Evolutionary conservation across 2,113 vertebrate genomes (phyloP), one percentile per base, ranked within the genome.

Genomic region (Hippoglossus stenolepis): DNA sequence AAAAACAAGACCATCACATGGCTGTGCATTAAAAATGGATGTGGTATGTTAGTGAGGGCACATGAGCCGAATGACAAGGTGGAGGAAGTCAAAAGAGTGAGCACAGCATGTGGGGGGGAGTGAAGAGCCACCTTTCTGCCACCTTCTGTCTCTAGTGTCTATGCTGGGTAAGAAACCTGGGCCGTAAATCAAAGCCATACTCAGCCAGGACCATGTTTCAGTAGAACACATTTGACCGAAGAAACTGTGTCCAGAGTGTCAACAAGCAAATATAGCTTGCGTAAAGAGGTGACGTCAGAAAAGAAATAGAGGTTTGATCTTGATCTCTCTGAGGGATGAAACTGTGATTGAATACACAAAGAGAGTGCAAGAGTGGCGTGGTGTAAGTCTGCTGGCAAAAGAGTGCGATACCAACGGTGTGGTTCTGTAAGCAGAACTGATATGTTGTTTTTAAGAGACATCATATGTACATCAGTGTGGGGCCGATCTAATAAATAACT

Each of bases 11-110:
- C 72, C 43, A 61, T 79, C 87, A 87, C 91, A 92, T 91, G 91
- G 89, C 68, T 79, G 75, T 53, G 83, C 77, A 90, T 92, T 90
- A 92, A 93, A 94, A 88, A 93, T 92, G 53, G 60, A 92, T 92
- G 80, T 61, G 59, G 63, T 38, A 87, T 71, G 85, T 85, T 85
- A 79, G 74, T 49, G 72, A 73, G 67, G 78, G 82, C 74, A 89
- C 81, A 84, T 85, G 85, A 91, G 90, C 80, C 26, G 72, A 86
- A 85, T 82, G 80, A 90, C 86, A 87, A 89, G 85, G 83, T 80
- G 66, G 3, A 54, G 18, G 58, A 54, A 83, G 68, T 24, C 31
- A 65, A 74, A 81, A 75, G 54, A 78, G 61, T 54, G 63, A 81
- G 65, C 68, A 51, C 58, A 69, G 70, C 73, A 72, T 83, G 66